Conservation (phyloP, 1,140 invertebrate species). For the Bombus huntii region DNA sequence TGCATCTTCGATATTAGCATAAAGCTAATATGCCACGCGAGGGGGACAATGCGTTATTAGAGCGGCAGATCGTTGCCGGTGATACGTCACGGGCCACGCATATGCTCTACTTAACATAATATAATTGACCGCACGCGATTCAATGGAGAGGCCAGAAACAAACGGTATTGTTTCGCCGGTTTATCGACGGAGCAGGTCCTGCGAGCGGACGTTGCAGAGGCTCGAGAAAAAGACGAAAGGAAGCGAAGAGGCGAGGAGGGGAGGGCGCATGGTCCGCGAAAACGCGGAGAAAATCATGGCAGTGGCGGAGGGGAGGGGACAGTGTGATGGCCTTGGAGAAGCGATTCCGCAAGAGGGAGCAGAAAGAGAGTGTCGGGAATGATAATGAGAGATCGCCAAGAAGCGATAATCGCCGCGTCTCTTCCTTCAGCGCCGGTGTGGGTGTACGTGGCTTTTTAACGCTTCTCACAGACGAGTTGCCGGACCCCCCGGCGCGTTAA, state of each 20-base stretch:
- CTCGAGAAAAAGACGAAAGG: neutral
- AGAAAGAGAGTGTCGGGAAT: conserved; percentile 68
- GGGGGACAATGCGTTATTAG: conserved; percentile 71
- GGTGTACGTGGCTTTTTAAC: conserved; percentile 60
- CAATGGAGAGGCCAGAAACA: conserved; percentile 65
- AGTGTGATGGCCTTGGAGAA: conserved; percentile 19
- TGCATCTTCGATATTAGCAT: conserved; percentile 69
- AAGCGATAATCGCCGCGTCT: conserved; percentile 70
- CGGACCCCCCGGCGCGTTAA: conserved; percentile 73
- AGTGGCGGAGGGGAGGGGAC: neutral
- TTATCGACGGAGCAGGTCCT: neutral
- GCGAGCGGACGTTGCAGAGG: neutral
- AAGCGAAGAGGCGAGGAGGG: neutral
- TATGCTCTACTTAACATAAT: conserved; percentile 74
- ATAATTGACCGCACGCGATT: conserved; percentile 74
- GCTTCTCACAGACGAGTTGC: conserved; percentile 61
- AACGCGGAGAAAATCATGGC: neutral
- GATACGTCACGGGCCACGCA: conserved; percentile 66
- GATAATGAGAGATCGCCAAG: conserved; percentile 74
- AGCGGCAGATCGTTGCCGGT: conserved; percentile 51
- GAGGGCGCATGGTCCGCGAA: neutral
- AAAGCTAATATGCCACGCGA: conserved; percentile 71
- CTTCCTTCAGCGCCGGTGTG: conserved; percentile 38
- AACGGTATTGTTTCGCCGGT: conserved; percentile 58
- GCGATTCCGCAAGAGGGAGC: conserved; percentile 59